A percentile compares a stretch with the other conserved stretches of the same genome.
Evolutionary conservation across 2,113 vertebrate genomes (phyloP).

Genomic region (Dolichotis patagonum): DNA sequence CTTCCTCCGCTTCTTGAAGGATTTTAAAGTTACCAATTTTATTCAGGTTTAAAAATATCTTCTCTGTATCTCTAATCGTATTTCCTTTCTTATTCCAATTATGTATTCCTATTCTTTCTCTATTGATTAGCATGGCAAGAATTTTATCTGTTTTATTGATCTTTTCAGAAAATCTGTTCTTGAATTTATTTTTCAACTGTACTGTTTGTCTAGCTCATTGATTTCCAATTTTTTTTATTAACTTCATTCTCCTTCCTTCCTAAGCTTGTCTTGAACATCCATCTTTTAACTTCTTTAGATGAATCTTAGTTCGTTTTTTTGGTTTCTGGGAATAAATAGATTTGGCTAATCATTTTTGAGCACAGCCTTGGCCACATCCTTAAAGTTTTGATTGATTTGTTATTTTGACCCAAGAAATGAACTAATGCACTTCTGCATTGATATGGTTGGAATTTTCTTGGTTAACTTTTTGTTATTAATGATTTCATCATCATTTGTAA

Average conservation of each 20-base stretch:
- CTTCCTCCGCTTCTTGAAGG: too few relatives aligned
- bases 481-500: background rate
- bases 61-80: background rate
- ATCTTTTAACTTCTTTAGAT: background rate
- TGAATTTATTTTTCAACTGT: background rate
- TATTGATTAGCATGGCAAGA: background rate
- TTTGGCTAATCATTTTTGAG: slow-evolving; percentile 25
- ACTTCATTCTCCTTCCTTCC: background rate
- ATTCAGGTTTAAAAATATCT: background rate
- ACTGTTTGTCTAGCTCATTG: slow-evolving; percentile 6
- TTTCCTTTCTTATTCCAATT: background rate
- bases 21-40: background rate
- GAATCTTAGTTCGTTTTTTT: slow-evolving; percentile 38
- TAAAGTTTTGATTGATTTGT: slow-evolving; percentile 34
- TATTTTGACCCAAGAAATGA: slow-evolving; percentile 52
- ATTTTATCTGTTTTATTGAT: background rate
- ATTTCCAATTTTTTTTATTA: background rate
- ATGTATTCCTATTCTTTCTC: background rate
- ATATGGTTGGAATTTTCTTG: background rate
- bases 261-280: background rate
- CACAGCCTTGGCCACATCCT: background rate
- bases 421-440: slow-evolving; percentile 15
- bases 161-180: background rate
- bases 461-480: slow-evolving; percentile 34
- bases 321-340: background rate